Percentiles rank a stretch among this genome's conserved stretches.
These are phyloP conservation scores for Escarpia spicata DNA, from an alignment of 2,888 invertebrate species.

Conservation along the genomic window DNA sequence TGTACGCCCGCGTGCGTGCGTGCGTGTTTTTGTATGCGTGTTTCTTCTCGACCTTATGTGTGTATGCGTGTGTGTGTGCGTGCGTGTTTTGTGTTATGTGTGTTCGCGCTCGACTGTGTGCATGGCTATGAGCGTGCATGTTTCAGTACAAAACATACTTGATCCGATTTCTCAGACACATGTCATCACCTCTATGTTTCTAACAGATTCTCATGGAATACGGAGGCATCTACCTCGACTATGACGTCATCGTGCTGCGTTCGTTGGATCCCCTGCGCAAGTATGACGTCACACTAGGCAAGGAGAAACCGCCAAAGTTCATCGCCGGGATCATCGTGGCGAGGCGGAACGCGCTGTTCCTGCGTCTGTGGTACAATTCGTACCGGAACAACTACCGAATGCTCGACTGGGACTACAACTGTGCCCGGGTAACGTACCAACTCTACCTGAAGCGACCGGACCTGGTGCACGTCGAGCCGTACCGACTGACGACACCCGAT, in stretches of 20 bases:
- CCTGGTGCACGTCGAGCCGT: slow-evolving; percentile 38
- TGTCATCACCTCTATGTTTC: too few species aligned
- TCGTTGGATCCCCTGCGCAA: slow-evolving; percentile 39
- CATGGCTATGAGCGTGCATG: too few species aligned
- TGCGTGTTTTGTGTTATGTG: too few species aligned
- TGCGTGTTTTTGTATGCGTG: too few species aligned
- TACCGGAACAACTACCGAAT: slow-evolving; percentile 37
- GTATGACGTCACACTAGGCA: slow-evolving; percentile 40
- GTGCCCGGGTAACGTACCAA: slow-evolving; percentile 38
- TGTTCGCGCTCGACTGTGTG: too few species aligned
- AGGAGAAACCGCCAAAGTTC: slow-evolving; percentile 38
- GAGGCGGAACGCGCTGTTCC: slow-evolving; percentile 34
- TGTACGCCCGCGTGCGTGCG: too few species aligned
- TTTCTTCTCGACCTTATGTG: too few species aligned
- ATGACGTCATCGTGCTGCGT: slow-evolving; percentile 42
- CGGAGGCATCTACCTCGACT: slow-evolving; percentile 45
- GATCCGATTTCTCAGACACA: too few species aligned
- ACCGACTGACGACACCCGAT: slow-evolving; percentile 40
- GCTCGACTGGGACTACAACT: slow-evolving; percentile 42
- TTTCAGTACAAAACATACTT: too few species aligned
- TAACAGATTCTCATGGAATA: slow-evolving; percentile 39
- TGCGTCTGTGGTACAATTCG: slow-evolving; percentile 37
- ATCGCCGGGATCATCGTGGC: slow-evolving; percentile 42
- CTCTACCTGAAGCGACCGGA: slow-evolving; percentile 36
- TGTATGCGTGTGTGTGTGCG: too few species aligned